Conservation (phyloP, 2,113 vertebrate genomes). For the Cryptoleucopteryx plumbea region DNA sequence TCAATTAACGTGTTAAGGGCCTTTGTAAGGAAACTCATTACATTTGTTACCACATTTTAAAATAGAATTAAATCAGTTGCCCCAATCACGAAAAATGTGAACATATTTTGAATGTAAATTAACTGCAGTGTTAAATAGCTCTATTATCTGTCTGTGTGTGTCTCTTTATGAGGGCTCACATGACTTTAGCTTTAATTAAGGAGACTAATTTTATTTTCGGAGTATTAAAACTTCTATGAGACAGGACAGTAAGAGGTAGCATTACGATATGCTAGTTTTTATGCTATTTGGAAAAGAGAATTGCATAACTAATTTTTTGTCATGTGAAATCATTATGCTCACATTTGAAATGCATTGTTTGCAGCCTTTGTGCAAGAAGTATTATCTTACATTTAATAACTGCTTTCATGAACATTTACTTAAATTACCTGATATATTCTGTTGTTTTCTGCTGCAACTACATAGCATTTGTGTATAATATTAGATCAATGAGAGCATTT, state of each 20-base stretch:
- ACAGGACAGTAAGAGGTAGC: neutral
- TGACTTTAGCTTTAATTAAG: neutral
- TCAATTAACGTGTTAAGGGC: neutral
- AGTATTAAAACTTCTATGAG: neutral
- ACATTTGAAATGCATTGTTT: neutral
- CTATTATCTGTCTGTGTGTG: neutral
- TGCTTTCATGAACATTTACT: neutral
- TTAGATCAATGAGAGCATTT: neutral
- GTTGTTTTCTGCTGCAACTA: neutral
- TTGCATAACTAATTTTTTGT: neutral
- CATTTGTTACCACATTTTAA: neutral
- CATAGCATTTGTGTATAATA: neutral
- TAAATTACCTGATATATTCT: neutral
- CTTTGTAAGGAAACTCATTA: neutral
- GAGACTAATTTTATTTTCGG: neutral
- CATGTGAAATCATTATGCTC: neutral
- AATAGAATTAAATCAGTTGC: neutral
- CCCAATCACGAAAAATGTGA: neutral
- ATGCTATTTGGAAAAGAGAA: neutral
- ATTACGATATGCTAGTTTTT: neutral
- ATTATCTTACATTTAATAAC: neutral
- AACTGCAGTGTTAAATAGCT: neutral
- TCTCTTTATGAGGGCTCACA: neutral
- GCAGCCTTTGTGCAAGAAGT: neutral
- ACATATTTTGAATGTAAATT: neutral